Evolutionary conservation across 2,888 invertebrate species (phyloP).

Genomic region (Pogonocherus hispidulus): DNA sequence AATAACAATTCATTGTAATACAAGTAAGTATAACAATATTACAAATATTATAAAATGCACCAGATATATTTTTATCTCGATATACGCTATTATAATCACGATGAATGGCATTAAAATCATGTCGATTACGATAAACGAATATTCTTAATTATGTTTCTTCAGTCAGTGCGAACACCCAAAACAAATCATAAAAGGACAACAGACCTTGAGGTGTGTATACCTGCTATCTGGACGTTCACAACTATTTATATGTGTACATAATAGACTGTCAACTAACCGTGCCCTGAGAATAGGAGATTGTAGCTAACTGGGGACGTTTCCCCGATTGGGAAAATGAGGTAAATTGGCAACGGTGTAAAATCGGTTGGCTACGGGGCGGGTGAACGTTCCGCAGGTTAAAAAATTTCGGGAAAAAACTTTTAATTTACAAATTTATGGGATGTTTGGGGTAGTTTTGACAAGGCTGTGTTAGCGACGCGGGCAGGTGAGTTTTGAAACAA

Average conservation of each 20-base stretch:
- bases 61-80: no score
- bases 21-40: no score
- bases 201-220: background rate
- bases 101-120: no score
- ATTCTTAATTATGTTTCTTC: no score
- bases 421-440: background rate
- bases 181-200: background rate
- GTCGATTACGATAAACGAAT: no score
- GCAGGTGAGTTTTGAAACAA: background rate
- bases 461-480: background rate
- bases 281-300: background rate
- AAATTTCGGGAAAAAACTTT: background rate
- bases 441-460: background rate
- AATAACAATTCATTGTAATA: no score
- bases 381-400: background rate
- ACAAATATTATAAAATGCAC: no score
- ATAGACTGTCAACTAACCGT: background rate
- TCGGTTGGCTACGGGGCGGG: slow-evolving; percentile 15
- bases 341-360: slow-evolving; percentile 9
- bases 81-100: no score
- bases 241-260: no score
- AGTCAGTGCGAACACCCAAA: background rate
- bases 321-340: slow-evolving; percentile 7
- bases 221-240: background rate
- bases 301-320: slow-evolving; percentile 24